Percentiles rank a stretch among this genome's conserved stretches.
phyloP scores from a whole-genome alignment of 2,888 invertebrate species.

The Schrankia costaestrigalis region DNA sequence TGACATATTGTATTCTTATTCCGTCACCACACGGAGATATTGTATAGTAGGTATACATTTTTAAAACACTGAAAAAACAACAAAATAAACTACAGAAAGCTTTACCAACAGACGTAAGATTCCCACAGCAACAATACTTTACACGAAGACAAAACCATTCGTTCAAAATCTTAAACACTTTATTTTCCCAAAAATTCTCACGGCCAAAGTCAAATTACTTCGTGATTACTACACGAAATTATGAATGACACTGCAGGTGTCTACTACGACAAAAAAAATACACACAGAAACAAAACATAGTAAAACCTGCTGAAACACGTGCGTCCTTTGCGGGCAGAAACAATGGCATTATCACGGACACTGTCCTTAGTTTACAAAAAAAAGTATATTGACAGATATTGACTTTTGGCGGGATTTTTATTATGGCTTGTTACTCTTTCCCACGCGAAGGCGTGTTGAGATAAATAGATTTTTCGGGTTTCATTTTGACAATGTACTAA shows the following conservation, averaged over 20 bases:
- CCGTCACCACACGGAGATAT: no score
- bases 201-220: constrained; percentile 43
- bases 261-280: constrained; percentile 53
- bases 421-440: constrained; percentile 56
- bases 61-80: no score
- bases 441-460: constrained; percentile 37
- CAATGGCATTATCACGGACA: constrained; percentile 56
- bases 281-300: constrained; percentile 55
- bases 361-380: constrained; percentile 31
- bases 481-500: no score
- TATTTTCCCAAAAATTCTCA: constrained; percentile 48
- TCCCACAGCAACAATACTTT: no score
- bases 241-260: constrained; percentile 73
- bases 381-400: constrained; percentile 41
- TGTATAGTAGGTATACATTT: no score
- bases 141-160: no score
- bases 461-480: constrained; percentile 16
- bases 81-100: no score
- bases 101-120: no score
- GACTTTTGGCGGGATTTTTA: constrained; percentile 53
- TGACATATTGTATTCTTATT: no score
- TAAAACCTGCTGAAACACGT: constrained; percentile 64
- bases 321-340: constrained; percentile 73
- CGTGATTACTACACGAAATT: constrained; percentile 42
- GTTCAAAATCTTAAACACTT: no score